These are phyloP conservation scores for Mixornis gularis DNA, from an alignment of 2,113 vertebrate genomes.

Conservation along the genomic window DNA sequence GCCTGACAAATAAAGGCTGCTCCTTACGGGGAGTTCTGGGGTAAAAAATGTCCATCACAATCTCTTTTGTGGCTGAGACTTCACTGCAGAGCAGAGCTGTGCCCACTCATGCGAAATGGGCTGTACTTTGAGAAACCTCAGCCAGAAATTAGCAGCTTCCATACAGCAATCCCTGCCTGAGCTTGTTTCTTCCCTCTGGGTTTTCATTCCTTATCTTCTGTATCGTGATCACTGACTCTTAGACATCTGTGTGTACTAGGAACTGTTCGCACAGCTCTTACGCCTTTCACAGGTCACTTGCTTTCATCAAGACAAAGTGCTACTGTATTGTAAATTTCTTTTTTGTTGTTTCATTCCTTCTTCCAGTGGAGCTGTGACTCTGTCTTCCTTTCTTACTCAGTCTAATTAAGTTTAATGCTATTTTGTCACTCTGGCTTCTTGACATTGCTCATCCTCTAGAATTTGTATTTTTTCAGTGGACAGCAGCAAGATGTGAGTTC, in stretches of 20 bases:
- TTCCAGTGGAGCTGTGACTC: neutral
- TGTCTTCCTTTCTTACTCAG: neutral
- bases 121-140: neutral
- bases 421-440: neutral
- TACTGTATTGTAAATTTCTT: neutral
- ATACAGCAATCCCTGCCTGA: neutral
- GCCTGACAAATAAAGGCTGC: neutral
- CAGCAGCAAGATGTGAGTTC: neutral
- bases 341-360: neutral
- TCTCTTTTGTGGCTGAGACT: neutral
- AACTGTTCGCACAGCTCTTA: neutral
- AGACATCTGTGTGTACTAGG: neutral
- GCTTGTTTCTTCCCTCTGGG: slow-evolving; percentile 2
- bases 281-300: neutral
- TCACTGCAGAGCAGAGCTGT: neutral
- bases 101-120: accelerated
- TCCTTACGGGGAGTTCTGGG: neutral
- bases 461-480: neutral
- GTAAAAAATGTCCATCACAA: neutral
- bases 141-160: neutral
- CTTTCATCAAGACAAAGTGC: neutral
- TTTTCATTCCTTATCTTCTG: neutral
- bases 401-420: neutral
- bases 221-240: neutral
- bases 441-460: neutral